Conservation (phyloP, 2,888 invertebrate species). For the Spodoptera picta region DNA sequence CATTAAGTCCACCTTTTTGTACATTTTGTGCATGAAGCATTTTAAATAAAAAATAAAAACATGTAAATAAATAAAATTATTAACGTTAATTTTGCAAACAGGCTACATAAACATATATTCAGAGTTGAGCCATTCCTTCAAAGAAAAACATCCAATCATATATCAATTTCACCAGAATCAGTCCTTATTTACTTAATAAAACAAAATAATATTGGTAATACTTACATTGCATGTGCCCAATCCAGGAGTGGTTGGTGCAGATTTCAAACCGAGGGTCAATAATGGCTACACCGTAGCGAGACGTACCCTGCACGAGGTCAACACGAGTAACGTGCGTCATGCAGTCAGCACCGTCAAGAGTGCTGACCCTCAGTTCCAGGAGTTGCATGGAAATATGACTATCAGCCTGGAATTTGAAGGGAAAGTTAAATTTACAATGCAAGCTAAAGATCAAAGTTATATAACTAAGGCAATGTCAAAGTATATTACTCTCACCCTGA, state of each 20-base stretch:
- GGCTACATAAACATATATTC: neutral
- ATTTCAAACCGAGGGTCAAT: constrained; percentile 71
- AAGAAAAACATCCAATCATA: too few species aligned
- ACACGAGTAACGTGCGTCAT: constrained; percentile 43
- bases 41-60: too few species aligned
- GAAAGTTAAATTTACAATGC: neutral
- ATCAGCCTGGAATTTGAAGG: constrained; percentile 34
- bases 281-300: constrained; percentile 50
- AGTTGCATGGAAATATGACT: constrained; percentile 62
- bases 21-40: too few species aligned
- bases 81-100: neutral
- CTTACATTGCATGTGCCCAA: constrained; percentile 75
- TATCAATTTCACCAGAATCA: too few species aligned
- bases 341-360: constrained; percentile 59
- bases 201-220: neutral
- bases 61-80: too few species aligned
- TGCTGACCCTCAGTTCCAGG: constrained; percentile 48
- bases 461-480: too few species aligned
- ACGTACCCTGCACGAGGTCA: constrained; percentile 52
- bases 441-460: too few species aligned
- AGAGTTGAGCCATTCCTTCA: too few species aligned
- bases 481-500: constrained; percentile 50
- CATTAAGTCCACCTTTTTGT: too few species aligned
- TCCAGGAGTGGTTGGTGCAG: constrained; percentile 67
- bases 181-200: neutral